Base-by-base conservation (phyloP, 2,113 vertebrate genomes). In the Nerophis ophidion region DNA sequence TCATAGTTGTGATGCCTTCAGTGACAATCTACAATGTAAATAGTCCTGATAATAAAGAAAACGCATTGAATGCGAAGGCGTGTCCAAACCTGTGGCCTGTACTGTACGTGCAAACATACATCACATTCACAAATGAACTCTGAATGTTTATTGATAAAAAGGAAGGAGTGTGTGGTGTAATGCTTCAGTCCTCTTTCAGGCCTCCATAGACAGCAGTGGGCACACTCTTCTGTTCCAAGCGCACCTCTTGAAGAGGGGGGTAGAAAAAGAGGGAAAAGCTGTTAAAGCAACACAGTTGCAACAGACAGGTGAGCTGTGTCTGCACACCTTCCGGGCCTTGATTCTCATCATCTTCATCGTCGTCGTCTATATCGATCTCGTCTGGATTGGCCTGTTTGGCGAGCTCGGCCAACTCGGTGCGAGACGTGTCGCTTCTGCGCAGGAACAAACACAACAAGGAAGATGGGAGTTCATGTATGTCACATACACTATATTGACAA, bases 151-250 rank as follows among this genome's bases (percentile, higher is more conserved):
- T n/a, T n/a, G n/a, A n/a, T n/a, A n/a, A n/a, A n/a, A n/a, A n/a
- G n/a, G n/a, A n/a, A n/a, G n/a, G n/a, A n/a, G n/a, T n/a, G n/a
- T n/a, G n/a, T n/a, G 15, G 16, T 16, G 40, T n/a, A 56, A 56
- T 57, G 45, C 26, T 49, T 92, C 79, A 94, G 64, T 95, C 93
- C 1, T 95, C 92, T 69, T 92, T 93, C 38, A 96, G 92, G 5
- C 94, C 93, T 55, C 94, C 93, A 0, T 96, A 96, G 49, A 96
- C 94, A 0, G 93, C 92, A 0, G 92, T 86, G 0, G 94, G 94
- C 47, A 96, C 88, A 0, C 85, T 91, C 77, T 95, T 93, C 86
- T 96, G 94, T 75, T 96, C 94, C 61, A 96, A 83, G 16, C 89
- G 92, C 40, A 96, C 94, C 82, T 96, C 94, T 96, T 87, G 57